These are phyloP conservation scores for Plodia interpunctella DNA, from an alignment of 1,140 invertebrate species.

Conservation along the genomic window DNA sequence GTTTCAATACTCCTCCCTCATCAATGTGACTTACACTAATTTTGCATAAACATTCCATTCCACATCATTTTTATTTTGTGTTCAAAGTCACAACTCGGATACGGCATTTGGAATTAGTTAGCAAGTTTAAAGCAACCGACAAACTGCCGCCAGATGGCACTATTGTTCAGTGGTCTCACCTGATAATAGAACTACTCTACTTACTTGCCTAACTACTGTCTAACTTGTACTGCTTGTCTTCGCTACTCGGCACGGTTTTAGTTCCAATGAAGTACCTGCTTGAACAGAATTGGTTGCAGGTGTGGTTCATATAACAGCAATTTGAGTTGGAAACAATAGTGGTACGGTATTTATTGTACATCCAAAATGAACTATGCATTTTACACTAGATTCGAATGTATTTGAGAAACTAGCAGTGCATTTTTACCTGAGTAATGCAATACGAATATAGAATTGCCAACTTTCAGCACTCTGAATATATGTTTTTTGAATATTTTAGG, in stretches of 20 bases:
- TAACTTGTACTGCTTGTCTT: slow-evolving; percentile 4
- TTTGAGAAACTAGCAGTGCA: too few relatives aligned
- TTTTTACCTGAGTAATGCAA: too few relatives aligned
- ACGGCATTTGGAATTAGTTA: slow-evolving; percentile 5
- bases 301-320: too few relatives aligned
- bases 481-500: too few relatives aligned
- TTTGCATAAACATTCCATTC: not conserved
- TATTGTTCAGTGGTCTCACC: slow-evolving; percentile 5
- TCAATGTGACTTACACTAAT: too few relatives aligned
- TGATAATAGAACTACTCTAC: slow-evolving; percentile 1
- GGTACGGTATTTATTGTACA: too few relatives aligned
- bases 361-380: too few relatives aligned
- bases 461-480: too few relatives aligned
- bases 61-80: not conserved
- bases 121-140: slow-evolving; percentile 6
- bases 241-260: not conserved
- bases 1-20: too few relatives aligned
- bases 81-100: slow-evolving; percentile 4
- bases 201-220: not conserved
- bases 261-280: not conserved
- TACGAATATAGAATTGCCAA: too few relatives aligned
- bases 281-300: not conserved
- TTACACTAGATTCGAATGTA: too few relatives aligned
- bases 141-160: slow-evolving; percentile 4
- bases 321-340: too few relatives aligned